Percentiles rank a stretch among this genome's conserved stretches.
Conservation (phyloP, 2,113 vertebrate species). For the Odontesthes bonariensis region DNA sequence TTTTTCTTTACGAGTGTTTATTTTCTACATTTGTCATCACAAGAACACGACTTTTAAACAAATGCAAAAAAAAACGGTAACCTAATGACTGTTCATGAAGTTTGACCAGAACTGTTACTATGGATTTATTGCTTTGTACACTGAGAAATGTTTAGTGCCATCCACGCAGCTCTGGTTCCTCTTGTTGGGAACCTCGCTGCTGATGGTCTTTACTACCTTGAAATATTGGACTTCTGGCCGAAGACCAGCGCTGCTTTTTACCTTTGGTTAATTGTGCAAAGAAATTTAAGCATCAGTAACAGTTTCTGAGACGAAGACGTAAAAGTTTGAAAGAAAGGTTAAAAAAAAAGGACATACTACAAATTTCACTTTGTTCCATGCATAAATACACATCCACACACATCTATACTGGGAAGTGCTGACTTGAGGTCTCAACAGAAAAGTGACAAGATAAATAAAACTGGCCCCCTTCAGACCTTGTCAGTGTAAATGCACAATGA, state of each 20-base stretch:
- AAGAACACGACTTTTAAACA: constrained; percentile 81
- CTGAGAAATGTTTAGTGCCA: constrained; percentile 84
- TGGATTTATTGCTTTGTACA: constrained; percentile 98
- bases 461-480: constrained; percentile 57
- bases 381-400: constrained; percentile 82
- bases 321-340: constrained; percentile 22
- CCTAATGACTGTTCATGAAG: constrained; percentile 82
- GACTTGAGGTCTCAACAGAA: constrained; percentile 57
- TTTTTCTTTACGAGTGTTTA: constrained; percentile 82
- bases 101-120: constrained; percentile 83
- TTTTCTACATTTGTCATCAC: constrained; percentile 82
- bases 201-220: constrained; percentile 41
- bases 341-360: constrained; percentile 40
- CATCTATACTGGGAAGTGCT: constrained; percentile 74
- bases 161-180: constrained; percentile 31
- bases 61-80: constrained; percentile 80
- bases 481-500: constrained; percentile 59
- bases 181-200: constrained; percentile 21
- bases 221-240: constrained; percentile 44
- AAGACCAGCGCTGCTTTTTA: constrained; percentile 67
- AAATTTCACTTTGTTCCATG: constrained; percentile 78
- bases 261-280: constrained; percentile 86
- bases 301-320: constrained; percentile 74
- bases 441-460: constrained; percentile 48
- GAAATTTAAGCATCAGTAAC: constrained; percentile 82